Percentiles rank a stretch among this genome's conserved stretches.
These are phyloP conservation scores for Orchestia grillus DNA, from an alignment of 1,140 invertebrate genomes.

Conservation along the genomic window DNA sequence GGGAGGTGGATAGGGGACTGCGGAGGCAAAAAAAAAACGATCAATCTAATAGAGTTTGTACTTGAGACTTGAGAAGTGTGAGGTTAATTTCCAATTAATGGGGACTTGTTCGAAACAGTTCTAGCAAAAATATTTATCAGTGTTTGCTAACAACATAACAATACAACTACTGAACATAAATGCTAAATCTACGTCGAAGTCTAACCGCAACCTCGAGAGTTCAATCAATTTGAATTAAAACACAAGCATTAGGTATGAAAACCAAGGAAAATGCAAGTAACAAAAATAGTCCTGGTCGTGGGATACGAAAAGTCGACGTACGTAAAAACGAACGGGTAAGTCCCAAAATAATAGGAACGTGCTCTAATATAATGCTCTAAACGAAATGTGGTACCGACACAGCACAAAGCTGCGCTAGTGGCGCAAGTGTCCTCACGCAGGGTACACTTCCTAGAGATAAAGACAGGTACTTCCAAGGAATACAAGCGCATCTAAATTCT, in stretches of 20 bases:
- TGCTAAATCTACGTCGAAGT: neutral
- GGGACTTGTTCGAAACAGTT: neutral
- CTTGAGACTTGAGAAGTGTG: neutral
- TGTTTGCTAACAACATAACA: neutral
- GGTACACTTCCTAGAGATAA: too few species aligned
- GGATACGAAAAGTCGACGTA: neutral
- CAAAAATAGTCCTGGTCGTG: neutral
- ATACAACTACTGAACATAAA: neutral
- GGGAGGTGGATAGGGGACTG: too few species aligned
- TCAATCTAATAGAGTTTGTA: neutral
- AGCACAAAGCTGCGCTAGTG: too few species aligned
- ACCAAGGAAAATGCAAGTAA: neutral
- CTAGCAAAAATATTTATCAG: neutral
- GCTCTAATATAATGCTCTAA: neutral
- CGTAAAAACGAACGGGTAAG: neutral
- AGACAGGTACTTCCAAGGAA: too few species aligned
- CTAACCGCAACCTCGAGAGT: neutral
- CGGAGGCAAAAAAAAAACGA: too few species aligned
- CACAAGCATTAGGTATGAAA: neutral
- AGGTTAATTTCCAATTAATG: neutral
- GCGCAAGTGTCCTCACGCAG: too few species aligned
- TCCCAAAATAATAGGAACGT: neutral
- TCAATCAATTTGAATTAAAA: neutral
- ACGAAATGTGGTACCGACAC: too few species aligned
- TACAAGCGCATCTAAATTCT: too few species aligned